These are phyloP conservation scores for Charadrius vociferus DNA, from an alignment of 2,113 vertebrate species.

Conservation along the genomic window DNA sequence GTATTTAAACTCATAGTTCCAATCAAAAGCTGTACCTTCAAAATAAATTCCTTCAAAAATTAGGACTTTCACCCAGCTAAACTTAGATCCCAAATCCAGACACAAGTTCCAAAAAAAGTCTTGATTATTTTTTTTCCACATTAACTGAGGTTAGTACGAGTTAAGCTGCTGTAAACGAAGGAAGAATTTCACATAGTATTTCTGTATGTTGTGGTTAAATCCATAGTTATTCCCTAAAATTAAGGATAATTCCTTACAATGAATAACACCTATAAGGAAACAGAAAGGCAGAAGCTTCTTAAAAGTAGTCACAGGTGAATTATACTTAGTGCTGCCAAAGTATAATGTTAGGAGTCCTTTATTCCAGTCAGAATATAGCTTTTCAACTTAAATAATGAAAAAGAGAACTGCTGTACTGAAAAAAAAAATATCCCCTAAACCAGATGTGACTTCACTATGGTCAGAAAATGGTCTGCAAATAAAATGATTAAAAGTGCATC, in stretches of 20 bases:
- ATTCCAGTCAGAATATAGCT: background rate
- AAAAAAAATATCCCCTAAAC: background rate
- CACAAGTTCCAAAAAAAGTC: background rate
- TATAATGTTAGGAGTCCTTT: background rate
- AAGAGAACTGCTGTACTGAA: background rate
- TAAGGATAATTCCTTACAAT: background rate
- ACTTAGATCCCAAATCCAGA: background rate
- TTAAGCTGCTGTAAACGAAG: background rate
- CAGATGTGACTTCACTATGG: background rate
- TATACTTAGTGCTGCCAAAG: background rate
- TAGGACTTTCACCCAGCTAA: background rate
- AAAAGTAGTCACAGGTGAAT: background rate
- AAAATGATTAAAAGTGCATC: background rate
- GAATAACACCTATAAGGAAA: background rate
- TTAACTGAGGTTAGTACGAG: background rate
- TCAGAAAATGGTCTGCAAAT: background rate
- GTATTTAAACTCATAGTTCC: background rate
- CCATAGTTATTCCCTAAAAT: background rate
- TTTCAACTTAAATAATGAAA: background rate
- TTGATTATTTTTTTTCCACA: background rate
- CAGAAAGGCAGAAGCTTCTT: background rate
- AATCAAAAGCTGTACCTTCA: background rate
- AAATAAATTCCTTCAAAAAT: background rate
- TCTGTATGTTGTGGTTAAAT: conserved; percentile 10
- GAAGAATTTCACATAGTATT: background rate